Evolutionary conservation across 2,888 invertebrate species (phyloP), one percentile per base, ranked within the genome.

Genomic region (Pristionchus mayeri): DNA sequence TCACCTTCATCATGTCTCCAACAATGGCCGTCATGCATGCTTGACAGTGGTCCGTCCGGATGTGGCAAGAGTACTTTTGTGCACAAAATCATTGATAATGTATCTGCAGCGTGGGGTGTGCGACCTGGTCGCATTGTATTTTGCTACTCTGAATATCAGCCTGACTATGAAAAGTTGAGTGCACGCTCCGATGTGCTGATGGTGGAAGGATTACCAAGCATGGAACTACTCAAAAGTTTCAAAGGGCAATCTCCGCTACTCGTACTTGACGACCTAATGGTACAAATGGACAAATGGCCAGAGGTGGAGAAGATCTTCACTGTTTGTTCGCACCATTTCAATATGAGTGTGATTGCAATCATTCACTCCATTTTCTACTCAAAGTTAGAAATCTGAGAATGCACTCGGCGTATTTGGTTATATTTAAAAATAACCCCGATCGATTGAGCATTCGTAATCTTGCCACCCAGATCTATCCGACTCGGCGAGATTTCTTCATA

Each of bases 361-460:
- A 76, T 76, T 24, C 76, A 76, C 76, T 76, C 76, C 2, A 76
- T 76, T 24, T 76, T 76, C 27, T 76, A 76, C 48, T 76, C 76
- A 44, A 76, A 76, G 27, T 76, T 27, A 76, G 76, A 24, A 40
- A 44, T 40, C 44, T 76, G 3, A 16, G 76, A 13, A 78, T 78
- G 3, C 78, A 78, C 16, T 78, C 13, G 3, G 30, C 27, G 13
- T 78, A 78, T 18, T 52, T 78, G 3, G 78, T 21, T 50, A 27
- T 78, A 2, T 78, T 78, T 30, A 78, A 78, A 30, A 78, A 78
- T n/a, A 13, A 3, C 11, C 78, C 50, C 3, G 78, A 78, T n/a
- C 48, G 78, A 2, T 30, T 78, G 16, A 11, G 50, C 30, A 50
- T 78, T 30, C 78, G 78, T 16, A 78, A 78, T 34, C n/a, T 78